phyloP scores from a whole-genome alignment of 1,140 invertebrate genomes.

The Microplitis mediator region DNA sequence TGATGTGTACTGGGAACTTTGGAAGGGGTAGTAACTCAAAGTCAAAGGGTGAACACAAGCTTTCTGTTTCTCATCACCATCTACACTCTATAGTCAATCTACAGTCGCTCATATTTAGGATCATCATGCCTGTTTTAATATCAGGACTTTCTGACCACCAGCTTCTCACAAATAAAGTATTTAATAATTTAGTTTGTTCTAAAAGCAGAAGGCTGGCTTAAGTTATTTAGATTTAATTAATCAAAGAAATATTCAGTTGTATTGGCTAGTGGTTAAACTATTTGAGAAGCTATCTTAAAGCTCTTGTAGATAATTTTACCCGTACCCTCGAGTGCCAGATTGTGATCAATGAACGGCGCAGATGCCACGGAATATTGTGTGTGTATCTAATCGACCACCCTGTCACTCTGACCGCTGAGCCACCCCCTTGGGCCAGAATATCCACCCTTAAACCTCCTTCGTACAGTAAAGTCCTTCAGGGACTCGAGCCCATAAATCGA shows the following conservation, averaged over 20 bases:
- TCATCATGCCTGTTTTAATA: background rate
- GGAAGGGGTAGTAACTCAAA: constrained; percentile 21
- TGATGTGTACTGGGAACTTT: background rate
- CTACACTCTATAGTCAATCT: background rate
- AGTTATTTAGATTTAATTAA: too few relatives aligned
- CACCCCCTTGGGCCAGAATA: constrained; percentile 19
- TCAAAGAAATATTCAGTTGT: too few relatives aligned
- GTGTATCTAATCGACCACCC: constrained; percentile 38
- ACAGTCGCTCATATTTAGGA: background rate
- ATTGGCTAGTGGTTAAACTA: too few relatives aligned
- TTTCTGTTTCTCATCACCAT: constrained; percentile 5
- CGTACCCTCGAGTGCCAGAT: background rate
- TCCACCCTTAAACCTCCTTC: constrained; percentile 3
- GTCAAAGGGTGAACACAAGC: constrained; percentile 34
- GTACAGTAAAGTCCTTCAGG: constrained; percentile 28
- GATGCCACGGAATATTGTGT: constrained; percentile 39
- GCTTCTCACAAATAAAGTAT: too few relatives aligned
- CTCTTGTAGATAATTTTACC: too few relatives aligned
- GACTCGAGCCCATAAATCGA: constrained; percentile 36
- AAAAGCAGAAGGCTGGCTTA: too few relatives aligned
- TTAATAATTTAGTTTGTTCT: too few relatives aligned
- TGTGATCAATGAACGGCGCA: constrained; percentile 39
- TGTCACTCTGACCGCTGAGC: constrained; percentile 37
- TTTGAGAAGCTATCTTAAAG: too few relatives aligned
- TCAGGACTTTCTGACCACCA: too few relatives aligned